Evolutionary conservation across 2,888 invertebrate genomes (phyloP), one percentile per base, ranked within the genome.

Genomic region (Epirrita christyi): DNA sequence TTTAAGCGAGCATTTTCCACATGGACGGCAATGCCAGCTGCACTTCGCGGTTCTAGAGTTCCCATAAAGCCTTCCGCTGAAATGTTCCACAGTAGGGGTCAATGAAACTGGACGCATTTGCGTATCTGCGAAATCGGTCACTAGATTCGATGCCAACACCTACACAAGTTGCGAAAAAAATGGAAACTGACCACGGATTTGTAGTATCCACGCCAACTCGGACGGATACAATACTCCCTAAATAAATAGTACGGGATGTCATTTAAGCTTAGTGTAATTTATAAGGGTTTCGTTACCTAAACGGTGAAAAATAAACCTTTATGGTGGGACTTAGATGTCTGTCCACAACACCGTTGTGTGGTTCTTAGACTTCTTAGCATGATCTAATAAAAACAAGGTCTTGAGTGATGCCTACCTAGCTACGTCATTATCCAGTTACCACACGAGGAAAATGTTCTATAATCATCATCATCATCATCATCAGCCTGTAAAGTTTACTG

Each of bases 31-130:
- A 15, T 29, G 54, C 42, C 32, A 43, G 47, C 34, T 38, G 47
- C 37, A 38, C 43, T 27, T 42, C 15, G 14, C 21, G 40, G 14
- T 45, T 38, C 38, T 58, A 37, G 40, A 58, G 28, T 41, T 21
- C 37, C 37, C 36, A 41, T 54, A 49, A 49, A 53, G 59, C 42
- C 38, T 37, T 42, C 36, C 28, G 58, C 45, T 37, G 21, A 50
- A 47, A 52, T 56, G 49, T 54, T 64, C 49, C 49, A 57, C 65
- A 63, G 63, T 51, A 51, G 68, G 69, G 80, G 78, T 83, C 80
- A 81, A 76, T 73, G 80, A 72, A 77, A 70, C 68, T 67, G 70
- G 64, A 63, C 62, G 63, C 53, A 36, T 47, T 53, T 69, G 74
- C 72, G 76, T 55, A 63, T 71, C 55, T 55, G 63, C 47, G 55